Conservation (phyloP, 2,888 invertebrate genomes). For the Drosophila pseudotalamancana region DNA sequence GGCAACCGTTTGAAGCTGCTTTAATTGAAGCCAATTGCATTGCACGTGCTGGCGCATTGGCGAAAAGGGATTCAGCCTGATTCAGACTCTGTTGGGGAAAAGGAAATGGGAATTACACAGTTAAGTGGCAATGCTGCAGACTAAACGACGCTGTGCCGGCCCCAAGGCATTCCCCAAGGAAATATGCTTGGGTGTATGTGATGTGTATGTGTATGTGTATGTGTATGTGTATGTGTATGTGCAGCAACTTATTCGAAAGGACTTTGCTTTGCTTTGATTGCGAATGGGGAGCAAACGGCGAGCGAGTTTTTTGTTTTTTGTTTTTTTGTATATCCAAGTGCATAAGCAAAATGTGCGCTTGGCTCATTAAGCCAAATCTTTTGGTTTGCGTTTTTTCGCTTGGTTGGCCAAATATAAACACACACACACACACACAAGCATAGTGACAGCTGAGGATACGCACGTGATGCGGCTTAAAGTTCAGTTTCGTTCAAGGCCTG, state of each 20-base stretch:
- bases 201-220: too few relatives aligned
- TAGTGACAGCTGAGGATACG: background rate
- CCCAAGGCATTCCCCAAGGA: slow-evolving; percentile 46
- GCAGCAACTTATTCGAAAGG: slow-evolving; percentile 19
- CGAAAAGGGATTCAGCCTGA: slow-evolving; percentile 3
- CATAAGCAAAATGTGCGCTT: slow-evolving; percentile 36
- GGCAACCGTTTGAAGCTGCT: slow-evolving; percentile 9
- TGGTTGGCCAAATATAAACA: slow-evolving; percentile 18
- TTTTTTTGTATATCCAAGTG: slow-evolving; percentile 20
- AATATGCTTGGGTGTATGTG: slow-evolving; percentile 18
- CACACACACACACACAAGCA: slow-evolving; percentile 1
- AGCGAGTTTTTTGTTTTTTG: slow-evolving; percentile 5
- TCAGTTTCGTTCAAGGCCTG: slow-evolving; percentile 65
- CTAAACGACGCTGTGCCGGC: slow-evolving; percentile 44
- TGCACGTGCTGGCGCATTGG: slow-evolving; percentile 51
- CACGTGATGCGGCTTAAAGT: slow-evolving; percentile 50
- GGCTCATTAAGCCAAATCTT: slow-evolving; percentile 60
- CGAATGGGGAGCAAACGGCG: slow-evolving; percentile 8
- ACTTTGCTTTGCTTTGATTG: slow-evolving; percentile 25
- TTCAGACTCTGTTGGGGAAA: background rate
- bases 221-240: too few relatives aligned
- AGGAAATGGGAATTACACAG: slow-evolving; percentile 11
- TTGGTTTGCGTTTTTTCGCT: slow-evolving; percentile 36
- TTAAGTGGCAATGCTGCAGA: slow-evolving; percentile 33
- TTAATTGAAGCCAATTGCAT: slow-evolving; percentile 48